A percentile compares a stretch with the other conserved stretches of the same genome.
phyloP scores from a whole-genome alignment of 2,797 vertebrate species.

The Menidia menidia region DNA sequence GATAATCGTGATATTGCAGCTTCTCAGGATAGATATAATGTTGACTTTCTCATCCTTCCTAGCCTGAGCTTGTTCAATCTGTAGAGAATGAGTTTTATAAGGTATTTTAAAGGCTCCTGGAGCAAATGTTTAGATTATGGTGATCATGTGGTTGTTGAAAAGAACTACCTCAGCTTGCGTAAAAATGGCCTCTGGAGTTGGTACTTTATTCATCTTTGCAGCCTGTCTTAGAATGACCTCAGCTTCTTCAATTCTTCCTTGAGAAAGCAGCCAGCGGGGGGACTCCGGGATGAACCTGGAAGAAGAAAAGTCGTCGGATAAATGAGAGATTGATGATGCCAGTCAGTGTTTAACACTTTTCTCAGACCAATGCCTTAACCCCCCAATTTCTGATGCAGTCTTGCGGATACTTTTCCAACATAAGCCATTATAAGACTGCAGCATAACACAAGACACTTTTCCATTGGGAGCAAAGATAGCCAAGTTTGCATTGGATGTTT shows the following conservation, averaged over 20 bases:
- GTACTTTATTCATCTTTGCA: conserved; percentile 84
- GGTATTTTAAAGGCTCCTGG: background rate
- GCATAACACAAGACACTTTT: too few species aligned
- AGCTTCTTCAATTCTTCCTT: conserved; percentile 88
- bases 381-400: too few species aligned
- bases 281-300: conserved; percentile 92
- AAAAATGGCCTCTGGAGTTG: conserved; percentile 85
- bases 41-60: conserved; percentile 75
- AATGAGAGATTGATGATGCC: too few species aligned
- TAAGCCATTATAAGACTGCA: too few species aligned
- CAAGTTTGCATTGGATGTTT: too few species aligned
- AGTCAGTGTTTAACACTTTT: too few species aligned
- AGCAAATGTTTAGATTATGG: background rate
- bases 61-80: conserved; percentile 53
- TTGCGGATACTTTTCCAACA: too few species aligned
- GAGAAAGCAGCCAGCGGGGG: conserved; percentile 91
- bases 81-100: background rate
- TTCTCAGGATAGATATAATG: conserved; percentile 81
- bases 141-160: background rate
- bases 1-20: conserved; percentile 79
- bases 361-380: too few species aligned
- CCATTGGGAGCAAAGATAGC: too few species aligned
- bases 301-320: background rate
- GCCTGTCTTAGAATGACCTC: conserved; percentile 87
- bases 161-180: conserved; percentile 83